Evolutionary conservation across 1,140 invertebrate species (phyloP), one percentile per base, ranked within the genome.

Genomic region (Parasteatoda tepidariorum): DNA sequence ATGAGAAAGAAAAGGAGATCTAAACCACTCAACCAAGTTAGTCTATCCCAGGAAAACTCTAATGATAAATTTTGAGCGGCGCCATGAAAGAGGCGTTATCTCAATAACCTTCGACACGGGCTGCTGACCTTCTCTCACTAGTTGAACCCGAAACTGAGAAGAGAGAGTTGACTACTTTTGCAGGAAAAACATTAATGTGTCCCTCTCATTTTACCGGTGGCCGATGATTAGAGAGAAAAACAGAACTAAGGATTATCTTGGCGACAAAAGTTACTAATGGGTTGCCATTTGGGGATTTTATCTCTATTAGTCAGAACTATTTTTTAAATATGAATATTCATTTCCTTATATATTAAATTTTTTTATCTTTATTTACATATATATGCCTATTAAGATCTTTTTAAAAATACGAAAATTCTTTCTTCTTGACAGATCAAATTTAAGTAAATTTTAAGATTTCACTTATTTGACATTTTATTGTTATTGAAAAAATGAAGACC

Each of bases 131-230:
- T 66, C 13, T 18, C 15, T 59, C 55, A 7, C 22, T n/a, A 15
- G 7, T n/a, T 26, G 57, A 48, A 48, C 38, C 38, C 38, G 38
- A 48, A n/a, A n/a, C n/a, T n/a, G n/a, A n/a, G n/a, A n/a, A 4
- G 9, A 48, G 38, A 48, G 18, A 48, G 38, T 48, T 48, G 38
- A 48, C 38, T 48, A 13, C 38, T 48, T 4, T 48, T 48, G 38
- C 9, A 18, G 38, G 18, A 48, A 18, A 48, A 48, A 48, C 18
- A 48, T 9, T 48, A 48, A 13, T 48, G n/a, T 22, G 7, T 22
- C 57, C 57, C 5, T 75, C 71, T 75, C 71, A 61, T 33, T 38
- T 75, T 75, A 75, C 71, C 71, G 68, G 68, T 38, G 55, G 71
- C 7, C 13, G 26, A 3, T 28, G 26, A 48, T 9, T 13, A 26